Base-by-base conservation (phyloP, 23 tunicate species). In the Ciona savignyi region DNA sequence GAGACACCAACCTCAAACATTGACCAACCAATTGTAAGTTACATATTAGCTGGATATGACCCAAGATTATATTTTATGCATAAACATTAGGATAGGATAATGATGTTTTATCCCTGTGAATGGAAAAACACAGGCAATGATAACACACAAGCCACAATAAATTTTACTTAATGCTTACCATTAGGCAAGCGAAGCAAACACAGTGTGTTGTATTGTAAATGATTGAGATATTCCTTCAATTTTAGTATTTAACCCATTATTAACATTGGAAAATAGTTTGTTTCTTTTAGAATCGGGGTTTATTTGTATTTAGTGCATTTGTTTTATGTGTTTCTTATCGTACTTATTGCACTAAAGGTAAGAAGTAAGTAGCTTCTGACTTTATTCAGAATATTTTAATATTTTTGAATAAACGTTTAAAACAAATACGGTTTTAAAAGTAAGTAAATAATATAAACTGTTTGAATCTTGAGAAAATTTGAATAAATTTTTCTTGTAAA, bases 21-120 rank as follows among this genome's bases (percentile, higher is more conserved):
- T 23, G 25, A 68, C 34, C 81, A 74, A 74, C 76, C 76, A 6
- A 9, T 33, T 23, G 76, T 72, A 72, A 72, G 76, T 72, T 63
- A 9, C 15, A 9, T 42, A 42, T 15, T 42, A 15, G 9, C 11
- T 6, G 9, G 56, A 6, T 42, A 42, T 6, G 11, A 42, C 15
- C n/a, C n/a, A n/a, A n/a, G n/a, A n/a, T n/a, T n/a, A n/a, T n/a
- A n/a, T n/a, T n/a, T n/a, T n/a, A n/a, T n/a, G n/a, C n/a, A n/a
- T n/a, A n/a, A n/a, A n/a, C n/a, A n/a, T n/a, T n/a, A n/a, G n/a
- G n/a, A n/a, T n/a, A n/a, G n/a, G n/a, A n/a, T n/a, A n/a, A n/a
- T n/a, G n/a, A n/a, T n/a, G n/a, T n/a, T n/a, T n/a, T n/a, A n/a
- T 42, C 56, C 56, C 15, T 42, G 56, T 42, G 56, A 6, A 42